Evolutionary conservation across 2,888 invertebrate genomes (phyloP).

Genomic region (Brenthis hecate): DNA sequence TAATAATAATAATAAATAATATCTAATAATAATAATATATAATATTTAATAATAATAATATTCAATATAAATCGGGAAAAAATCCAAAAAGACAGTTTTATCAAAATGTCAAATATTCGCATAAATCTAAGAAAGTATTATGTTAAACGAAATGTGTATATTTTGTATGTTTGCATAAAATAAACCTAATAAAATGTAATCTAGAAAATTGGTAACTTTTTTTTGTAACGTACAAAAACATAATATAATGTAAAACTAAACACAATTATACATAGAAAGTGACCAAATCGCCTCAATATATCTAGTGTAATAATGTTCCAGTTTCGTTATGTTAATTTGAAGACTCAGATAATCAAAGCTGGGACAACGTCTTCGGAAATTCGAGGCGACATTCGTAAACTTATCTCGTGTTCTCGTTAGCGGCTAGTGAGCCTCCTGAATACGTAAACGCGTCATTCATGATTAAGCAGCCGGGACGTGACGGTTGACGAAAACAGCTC

Average conservation of each 20-base stretch:
- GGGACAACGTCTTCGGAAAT: constrained; percentile 70
- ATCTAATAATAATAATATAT: too few relatives aligned
- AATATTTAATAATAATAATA: too few relatives aligned
- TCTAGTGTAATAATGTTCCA: constrained; percentile 49
- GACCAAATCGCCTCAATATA: background rate
- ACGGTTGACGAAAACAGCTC: constrained; percentile 69
- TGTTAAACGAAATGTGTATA: too few relatives aligned
- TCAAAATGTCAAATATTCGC: too few relatives aligned
- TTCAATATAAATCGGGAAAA: too few relatives aligned
- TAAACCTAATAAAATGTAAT: too few relatives aligned
- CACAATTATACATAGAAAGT: background rate
- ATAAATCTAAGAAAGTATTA: too few relatives aligned
- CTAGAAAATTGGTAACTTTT: too few relatives aligned
- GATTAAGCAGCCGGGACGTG: constrained; percentile 73
- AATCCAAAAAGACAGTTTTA: too few relatives aligned
- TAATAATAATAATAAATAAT: too few relatives aligned
- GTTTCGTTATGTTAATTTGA: constrained; percentile 69
- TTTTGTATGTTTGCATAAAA: too few relatives aligned
- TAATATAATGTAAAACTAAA: background rate
- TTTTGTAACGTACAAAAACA: background rate
- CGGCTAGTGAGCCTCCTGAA: constrained; percentile 70
- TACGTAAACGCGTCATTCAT: constrained; percentile 78
- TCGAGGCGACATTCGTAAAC: constrained; percentile 75
- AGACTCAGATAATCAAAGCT: constrained; percentile 72
- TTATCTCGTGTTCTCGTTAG: constrained; percentile 75